Percentiles rank a stretch among this genome's conserved stretches.
phyloP scores from a whole-genome alignment of 1,140 invertebrate species.

The Drosophila novamexicana region DNA sequence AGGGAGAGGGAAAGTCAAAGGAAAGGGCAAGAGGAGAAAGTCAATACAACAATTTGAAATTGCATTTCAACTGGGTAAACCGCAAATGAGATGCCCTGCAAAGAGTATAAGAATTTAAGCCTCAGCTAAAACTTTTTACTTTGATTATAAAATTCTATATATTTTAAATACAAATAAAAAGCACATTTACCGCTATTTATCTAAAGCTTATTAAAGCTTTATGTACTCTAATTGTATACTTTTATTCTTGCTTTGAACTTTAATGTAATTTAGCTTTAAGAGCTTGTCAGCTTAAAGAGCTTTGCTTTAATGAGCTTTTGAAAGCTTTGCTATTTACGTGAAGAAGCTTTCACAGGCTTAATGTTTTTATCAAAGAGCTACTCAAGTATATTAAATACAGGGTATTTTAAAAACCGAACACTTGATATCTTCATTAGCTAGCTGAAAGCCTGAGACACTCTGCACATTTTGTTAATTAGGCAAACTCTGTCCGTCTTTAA shows the following conservation, averaged over 20 bases:
- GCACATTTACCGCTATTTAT: no score
- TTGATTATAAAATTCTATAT: no score
- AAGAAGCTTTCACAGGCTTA: no score
- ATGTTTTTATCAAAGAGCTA: background rate
- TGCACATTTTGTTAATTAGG: conserved; percentile 45
- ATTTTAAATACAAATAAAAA: no score
- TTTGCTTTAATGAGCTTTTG: no score
- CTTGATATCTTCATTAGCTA: conserved; percentile 47
- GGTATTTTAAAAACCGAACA: conserved; percentile 19
- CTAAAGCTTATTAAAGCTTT: no score
- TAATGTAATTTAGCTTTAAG: background rate
- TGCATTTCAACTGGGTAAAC: no score
- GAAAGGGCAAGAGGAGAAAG: background rate
- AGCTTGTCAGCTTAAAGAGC: no score
- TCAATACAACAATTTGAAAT: conserved; percentile 22
- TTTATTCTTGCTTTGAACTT: no score
- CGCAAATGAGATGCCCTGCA: conserved; percentile 1
- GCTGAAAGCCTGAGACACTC: conserved; percentile 19
- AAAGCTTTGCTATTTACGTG: no score
- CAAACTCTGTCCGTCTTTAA: conserved; percentile 44
- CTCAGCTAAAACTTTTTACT: no score
- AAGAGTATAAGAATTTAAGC: background rate
- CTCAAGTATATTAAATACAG: background rate
- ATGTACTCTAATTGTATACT: no score
- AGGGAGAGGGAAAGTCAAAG: background rate